A percentile compares a stretch with the other conserved stretches of the same genome.
Evolutionary conservation across 1,140 invertebrate genomes (phyloP).

Genomic region (Physella acuta): DNA sequence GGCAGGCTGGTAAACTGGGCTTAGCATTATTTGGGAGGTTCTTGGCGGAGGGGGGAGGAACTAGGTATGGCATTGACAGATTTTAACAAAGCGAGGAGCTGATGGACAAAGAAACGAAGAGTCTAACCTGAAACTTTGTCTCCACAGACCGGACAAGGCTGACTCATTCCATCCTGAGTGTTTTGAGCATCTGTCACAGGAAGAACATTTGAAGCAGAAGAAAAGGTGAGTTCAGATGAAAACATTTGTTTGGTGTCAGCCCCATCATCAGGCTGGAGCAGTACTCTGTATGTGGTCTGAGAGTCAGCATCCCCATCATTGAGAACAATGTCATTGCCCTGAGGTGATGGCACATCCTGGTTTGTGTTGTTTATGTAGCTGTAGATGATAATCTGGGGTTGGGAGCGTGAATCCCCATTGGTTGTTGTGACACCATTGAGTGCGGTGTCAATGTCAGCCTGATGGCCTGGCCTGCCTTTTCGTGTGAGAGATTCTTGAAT

Average conservation of each 20-base stretch:
- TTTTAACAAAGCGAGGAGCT: too few species aligned
- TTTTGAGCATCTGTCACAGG: slow-evolving; percentile 25
- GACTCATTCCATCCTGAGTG: slow-evolving; percentile 22
- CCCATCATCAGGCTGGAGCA: slow-evolving; percentile 7
- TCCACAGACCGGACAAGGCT: slow-evolving; percentile 48
- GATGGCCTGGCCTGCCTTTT: not conserved
- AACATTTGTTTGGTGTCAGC: slow-evolving; percentile 4
- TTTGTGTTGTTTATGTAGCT: slow-evolving; percentile 32
- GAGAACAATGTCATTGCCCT: slow-evolving; percentile 36
- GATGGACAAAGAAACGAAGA: not conserved
- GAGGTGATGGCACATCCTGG: slow-evolving; percentile 28
- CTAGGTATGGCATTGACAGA: too few species aligned
- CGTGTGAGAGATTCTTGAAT: slow-evolving; percentile 27
- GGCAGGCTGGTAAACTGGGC: too few species aligned
- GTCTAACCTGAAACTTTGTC: slow-evolving; percentile 49
- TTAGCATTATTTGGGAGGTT: too few species aligned
- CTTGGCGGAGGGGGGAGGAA: too few species aligned
- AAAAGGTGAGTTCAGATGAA: slow-evolving; percentile 1
- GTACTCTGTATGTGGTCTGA: slow-evolving; percentile 18
- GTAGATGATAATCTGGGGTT: slow-evolving; percentile 40
- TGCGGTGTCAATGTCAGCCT: not conserved
- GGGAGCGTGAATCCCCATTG: not conserved
- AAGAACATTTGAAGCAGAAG: not conserved
- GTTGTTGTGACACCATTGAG: not conserved
- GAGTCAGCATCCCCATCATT: slow-evolving; percentile 1